Evolutionary conservation across 1,140 invertebrate genomes (phyloP).

Genomic region (Pogonus chalceus): DNA sequence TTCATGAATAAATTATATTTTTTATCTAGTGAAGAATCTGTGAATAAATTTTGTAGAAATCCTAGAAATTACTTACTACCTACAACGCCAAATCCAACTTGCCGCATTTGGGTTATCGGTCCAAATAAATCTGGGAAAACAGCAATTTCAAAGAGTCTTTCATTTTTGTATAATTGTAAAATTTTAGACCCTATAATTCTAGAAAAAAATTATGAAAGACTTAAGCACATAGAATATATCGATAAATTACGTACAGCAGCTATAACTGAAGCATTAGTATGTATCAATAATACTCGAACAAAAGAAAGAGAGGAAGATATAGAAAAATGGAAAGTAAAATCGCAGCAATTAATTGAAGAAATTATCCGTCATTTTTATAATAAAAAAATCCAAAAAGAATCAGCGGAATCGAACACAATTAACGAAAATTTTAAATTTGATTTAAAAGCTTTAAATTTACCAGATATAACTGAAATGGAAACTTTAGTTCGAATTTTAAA

Average conservation of each 20-base stretch:
- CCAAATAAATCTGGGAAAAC: conserved; percentile 34
- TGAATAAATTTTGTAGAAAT: conserved; percentile 42
- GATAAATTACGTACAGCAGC: conserved; percentile 32
- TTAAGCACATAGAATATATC: conserved; percentile 30
- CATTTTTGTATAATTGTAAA: conserved; percentile 23
- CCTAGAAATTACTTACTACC: conserved; percentile 42
- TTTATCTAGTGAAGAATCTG: conserved; percentile 36
- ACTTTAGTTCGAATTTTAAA: background rate
- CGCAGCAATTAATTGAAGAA: conserved; percentile 17
- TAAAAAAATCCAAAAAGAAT: background rate
- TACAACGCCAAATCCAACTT: conserved; percentile 31
- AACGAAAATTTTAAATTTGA: background rate
- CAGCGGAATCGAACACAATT: background rate
- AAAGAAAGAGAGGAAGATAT: conserved; percentile 14
- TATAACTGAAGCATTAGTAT: conserved; percentile 34
- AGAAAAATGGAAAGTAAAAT: conserved; percentile 14
- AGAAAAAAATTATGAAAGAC: conserved; percentile 25
- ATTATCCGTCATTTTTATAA: background rate
- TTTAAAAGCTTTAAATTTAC: background rate
- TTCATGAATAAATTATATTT: conserved; percentile 50
- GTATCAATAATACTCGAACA: conserved; percentile 27
- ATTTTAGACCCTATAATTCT: conserved; percentile 31
- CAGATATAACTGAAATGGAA: background rate
- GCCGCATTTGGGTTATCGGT: conserved; percentile 37
- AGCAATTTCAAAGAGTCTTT: conserved; percentile 29